Percentiles rank a stretch among this genome's conserved stretches.
These are phyloP conservation scores for Buteo buteo DNA, from an alignment of 2,113 vertebrate genomes.

Conservation along the genomic window DNA sequence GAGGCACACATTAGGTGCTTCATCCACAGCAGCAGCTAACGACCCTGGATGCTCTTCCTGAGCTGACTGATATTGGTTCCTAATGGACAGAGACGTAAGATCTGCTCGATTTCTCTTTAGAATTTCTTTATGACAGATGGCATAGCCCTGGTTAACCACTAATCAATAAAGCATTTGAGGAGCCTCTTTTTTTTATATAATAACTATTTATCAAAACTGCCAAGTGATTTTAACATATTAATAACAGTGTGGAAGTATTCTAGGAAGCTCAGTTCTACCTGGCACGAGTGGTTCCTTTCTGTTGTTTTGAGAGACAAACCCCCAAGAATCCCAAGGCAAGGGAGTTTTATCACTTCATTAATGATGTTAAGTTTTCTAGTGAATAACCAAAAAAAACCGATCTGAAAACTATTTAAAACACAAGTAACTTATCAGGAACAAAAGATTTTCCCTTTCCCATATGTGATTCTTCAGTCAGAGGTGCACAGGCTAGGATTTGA, in stretches of 20 bases:
- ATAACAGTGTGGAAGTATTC: background rate
- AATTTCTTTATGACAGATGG: slow-evolving; percentile 12
- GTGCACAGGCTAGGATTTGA: background rate
- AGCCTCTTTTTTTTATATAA: background rate
- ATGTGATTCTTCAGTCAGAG: background rate
- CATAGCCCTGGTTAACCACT: background rate
- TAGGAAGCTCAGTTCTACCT: background rate
- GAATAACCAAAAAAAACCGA: background rate
- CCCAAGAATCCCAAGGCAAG: background rate
- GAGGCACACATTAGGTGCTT: background rate
- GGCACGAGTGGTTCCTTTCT: background rate
- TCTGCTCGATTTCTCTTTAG: slow-evolving; percentile 17
- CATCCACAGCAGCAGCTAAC: background rate
- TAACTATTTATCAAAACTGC: background rate
- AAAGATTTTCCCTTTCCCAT: background rate
- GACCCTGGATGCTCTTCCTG: background rate
- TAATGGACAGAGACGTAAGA: background rate
- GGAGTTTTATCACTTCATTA: background rate
- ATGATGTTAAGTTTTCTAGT: background rate
- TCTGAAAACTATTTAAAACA: background rate
- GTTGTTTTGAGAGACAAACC: background rate
- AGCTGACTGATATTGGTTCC: background rate
- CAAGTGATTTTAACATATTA: background rate
- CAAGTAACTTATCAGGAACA: background rate
- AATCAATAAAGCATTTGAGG: slow-evolving; percentile 7